Percentiles rank a stretch among this genome's conserved stretches.
These are phyloP conservation scores for Aphelenchoides bicaudatus DNA, from an alignment of 2,888 invertebrate species.

Conservation along the genomic window DNA sequence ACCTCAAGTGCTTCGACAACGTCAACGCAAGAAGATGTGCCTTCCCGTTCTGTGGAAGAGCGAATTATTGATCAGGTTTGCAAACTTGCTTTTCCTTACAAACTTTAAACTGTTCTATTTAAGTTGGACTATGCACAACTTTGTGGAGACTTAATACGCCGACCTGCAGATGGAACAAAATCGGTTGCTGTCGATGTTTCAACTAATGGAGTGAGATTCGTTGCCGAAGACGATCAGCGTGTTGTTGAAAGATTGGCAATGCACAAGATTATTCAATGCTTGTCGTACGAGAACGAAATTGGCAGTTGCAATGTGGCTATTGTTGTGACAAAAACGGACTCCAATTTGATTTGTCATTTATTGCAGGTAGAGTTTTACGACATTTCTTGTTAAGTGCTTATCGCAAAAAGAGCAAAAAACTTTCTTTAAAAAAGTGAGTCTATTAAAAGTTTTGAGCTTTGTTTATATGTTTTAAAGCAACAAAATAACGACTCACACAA, in stretches of 20 bases:
- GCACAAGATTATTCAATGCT: constrained; percentile 33
- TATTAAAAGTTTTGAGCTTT: too few species aligned
- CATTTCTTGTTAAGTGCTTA: too few species aligned
- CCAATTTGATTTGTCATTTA: constrained; percentile 26
- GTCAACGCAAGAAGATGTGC: too few species aligned
- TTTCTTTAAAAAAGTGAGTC: too few species aligned
- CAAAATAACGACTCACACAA: too few species aligned
- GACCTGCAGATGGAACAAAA: constrained; percentile 2
- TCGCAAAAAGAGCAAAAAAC: too few species aligned
- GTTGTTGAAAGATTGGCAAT: constrained; percentile 32
- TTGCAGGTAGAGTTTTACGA: too few species aligned
- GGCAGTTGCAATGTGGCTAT: constrained; percentile 32
- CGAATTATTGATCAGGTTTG: constrained; percentile 34
- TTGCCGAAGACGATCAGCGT: constrained; percentile 19
- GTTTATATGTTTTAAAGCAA: too few species aligned
- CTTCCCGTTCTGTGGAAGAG: constrained; percentile 30
- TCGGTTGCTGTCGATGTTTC: constrained; percentile 32
- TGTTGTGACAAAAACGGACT: constrained; percentile 20
- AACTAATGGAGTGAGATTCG: constrained; percentile 28
- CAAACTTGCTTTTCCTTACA: neutral
- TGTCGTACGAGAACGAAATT: constrained; percentile 35
- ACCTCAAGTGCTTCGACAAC: neutral
- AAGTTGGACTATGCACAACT: neutral
- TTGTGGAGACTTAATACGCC: neutral
- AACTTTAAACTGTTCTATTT: neutral